Evolutionary conservation across 2,113 vertebrate genomes (phyloP), one percentile per base, ranked within the genome.

Genomic region (Tautogolabrus adspersus): DNA sequence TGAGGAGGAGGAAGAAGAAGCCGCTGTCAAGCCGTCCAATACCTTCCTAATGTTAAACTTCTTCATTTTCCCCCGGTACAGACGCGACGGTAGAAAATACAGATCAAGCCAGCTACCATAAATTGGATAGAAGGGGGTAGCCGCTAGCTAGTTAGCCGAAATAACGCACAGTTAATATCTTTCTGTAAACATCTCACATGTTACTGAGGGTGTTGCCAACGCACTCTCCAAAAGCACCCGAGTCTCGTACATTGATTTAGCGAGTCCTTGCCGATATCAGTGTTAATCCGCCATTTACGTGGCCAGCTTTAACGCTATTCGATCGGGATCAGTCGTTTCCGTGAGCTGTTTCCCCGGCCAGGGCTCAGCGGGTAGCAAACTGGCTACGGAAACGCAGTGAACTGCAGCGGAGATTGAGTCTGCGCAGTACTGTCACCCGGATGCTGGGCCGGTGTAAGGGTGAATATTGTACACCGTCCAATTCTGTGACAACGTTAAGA

Each of bases 1-100:
- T 42, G 92, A 72, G 57, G 93, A 89, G 76, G 96, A 80, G 61
- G 86, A 46, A 59, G 75, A 78, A 19, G 75, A 97, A 83, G 91
- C 95, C 75, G 97, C 96, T 64, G 97, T 96, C 94, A 99, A 95
- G 67, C 97, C 97, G 93, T 99, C 97, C 96, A 99, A 89, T 94
- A 99, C 97, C 95, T 99, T 99, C 90, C 97, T 95, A 91, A 98
- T 97, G 94, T 98, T 98, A 90, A 99, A 99, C 97, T 98, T 98
- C 96, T 97, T 96, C 97, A 98, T 99, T 81, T 91, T 91, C 88
- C 85, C 83, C 93, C 87, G 60, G 76, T 69, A 54, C 52, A 55
- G 66, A 79, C 83, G 81, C 72, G 74, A 79, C 77, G 82, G 40
- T 73, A 68, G 30, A 73, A 40, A 75, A 56, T 65, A 76, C 47